A percentile compares a stretch with the other conserved stretches of the same genome.
Conservation (phyloP, 2,797 vertebrate genomes). For the Crypturellus tataupa region DNA sequence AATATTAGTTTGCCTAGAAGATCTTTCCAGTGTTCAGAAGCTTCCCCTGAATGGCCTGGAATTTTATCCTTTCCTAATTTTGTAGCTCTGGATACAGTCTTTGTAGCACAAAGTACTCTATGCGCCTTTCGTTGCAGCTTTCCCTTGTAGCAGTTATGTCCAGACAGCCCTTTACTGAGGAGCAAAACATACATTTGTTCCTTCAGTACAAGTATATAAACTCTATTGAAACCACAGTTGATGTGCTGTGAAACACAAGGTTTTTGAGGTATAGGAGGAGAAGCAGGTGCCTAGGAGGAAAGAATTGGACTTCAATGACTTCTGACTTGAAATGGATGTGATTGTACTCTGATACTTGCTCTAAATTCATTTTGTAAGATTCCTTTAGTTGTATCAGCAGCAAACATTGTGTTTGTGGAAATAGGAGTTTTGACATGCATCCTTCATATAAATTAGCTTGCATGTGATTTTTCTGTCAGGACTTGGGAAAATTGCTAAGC, state of each 20-base stretch:
- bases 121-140: neutral
- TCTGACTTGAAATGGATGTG: neutral
- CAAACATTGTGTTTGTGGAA: neutral
- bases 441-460: neutral
- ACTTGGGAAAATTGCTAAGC: neutral
- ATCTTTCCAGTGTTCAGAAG: neutral
- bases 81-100: neutral
- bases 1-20: neutral
- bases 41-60: neutral
- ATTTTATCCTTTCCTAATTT: neutral
- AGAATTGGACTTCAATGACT: neutral
- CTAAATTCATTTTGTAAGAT: neutral
- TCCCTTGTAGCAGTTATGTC: neutral
- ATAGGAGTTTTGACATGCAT: neutral
- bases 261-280: neutral
- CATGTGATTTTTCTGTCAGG: neutral
- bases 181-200: neutral
- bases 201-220: neutral
- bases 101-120: neutral
- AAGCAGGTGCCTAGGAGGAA: neutral
- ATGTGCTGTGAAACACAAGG: neutral
- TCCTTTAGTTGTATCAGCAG: neutral
- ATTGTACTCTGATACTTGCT: neutral
- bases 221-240: neutral
- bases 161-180: neutral